phyloP scores from a whole-genome alignment of 1,140 invertebrate genomes.

The Oryctes rhinoceros region DNA sequence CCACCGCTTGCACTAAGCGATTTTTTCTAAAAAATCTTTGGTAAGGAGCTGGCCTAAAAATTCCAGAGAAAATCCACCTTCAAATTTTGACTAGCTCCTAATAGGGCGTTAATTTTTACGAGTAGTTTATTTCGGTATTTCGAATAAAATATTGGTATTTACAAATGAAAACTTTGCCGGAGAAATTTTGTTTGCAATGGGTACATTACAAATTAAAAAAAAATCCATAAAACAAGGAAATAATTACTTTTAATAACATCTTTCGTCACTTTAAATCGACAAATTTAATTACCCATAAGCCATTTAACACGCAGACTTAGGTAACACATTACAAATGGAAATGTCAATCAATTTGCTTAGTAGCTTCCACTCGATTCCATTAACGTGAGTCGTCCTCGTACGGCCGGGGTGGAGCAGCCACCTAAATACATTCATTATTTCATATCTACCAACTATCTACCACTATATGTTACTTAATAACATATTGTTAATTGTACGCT shows the following conservation, averaged over 20 bases:
- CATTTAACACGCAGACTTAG: background rate
- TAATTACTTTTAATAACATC: background rate
- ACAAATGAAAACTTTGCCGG: no score
- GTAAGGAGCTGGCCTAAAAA: no score
- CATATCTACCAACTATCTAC: background rate
- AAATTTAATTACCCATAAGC: slow-evolving; percentile 4
- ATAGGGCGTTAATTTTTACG: no score
- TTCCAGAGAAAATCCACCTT: no score
- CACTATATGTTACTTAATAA: background rate
- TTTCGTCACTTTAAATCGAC: background rate
- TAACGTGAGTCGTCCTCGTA: background rate
- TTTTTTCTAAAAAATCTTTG: no score
- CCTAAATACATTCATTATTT: slow-evolving; percentile 24
- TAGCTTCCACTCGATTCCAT: background rate
- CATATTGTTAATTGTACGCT: background rate
- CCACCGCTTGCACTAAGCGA: no score
- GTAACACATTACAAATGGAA: background rate
- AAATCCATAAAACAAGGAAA: slow-evolving; percentile 1
- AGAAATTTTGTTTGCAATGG: background rate
- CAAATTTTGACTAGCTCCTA: no score
- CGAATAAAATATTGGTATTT: no score
- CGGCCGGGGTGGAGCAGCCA: background rate
- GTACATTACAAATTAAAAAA: background rate
- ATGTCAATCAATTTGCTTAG: background rate
- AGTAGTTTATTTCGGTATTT: no score